These are phyloP conservation scores for Horisme vitalbata DNA, from an alignment of 2,888 invertebrate species.

Conservation along the genomic window DNA sequence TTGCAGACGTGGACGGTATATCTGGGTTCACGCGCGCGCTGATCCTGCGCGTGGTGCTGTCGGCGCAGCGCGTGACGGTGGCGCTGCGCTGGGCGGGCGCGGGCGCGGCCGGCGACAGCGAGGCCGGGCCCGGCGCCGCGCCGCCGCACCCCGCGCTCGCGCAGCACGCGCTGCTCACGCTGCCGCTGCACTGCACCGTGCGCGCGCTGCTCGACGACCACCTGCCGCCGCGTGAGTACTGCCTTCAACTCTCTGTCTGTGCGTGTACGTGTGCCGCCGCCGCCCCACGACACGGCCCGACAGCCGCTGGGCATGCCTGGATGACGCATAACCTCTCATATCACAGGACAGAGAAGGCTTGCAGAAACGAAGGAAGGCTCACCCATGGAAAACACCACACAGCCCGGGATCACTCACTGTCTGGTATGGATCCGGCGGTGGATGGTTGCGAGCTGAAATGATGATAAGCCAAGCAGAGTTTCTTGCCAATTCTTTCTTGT, in stretches of 20 bases:
- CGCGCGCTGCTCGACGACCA: slow-evolving; percentile 87
- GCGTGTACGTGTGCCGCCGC: too few relatives aligned
- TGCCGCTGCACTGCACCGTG: slow-evolving; percentile 90
- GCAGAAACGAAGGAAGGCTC: too few relatives aligned
- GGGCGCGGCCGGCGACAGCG: slow-evolving; percentile 83
- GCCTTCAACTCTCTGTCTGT: neutral
- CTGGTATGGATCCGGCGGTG: too few relatives aligned
- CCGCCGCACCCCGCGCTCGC: slow-evolving; percentile 82
- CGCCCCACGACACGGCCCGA: too few relatives aligned
- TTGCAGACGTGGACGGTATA: slow-evolving; percentile 81
- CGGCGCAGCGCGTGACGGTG: slow-evolving; percentile 92
- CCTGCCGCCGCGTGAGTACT: slow-evolving; percentile 56
- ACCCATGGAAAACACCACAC: too few relatives aligned
- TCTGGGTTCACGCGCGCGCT: slow-evolving; percentile 94
- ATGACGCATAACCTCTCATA: too few relatives aligned
- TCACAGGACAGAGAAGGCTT: too few relatives aligned
- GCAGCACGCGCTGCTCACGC: slow-evolving; percentile 87
- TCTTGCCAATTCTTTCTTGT: too few relatives aligned
- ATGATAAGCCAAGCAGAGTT: too few relatives aligned
- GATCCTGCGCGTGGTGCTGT: slow-evolving; percentile 92
- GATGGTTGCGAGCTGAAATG: too few relatives aligned
- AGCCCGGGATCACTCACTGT: too few relatives aligned
- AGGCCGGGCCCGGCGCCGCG: slow-evolving; percentile 78
- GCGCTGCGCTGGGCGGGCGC: slow-evolving; percentile 83
- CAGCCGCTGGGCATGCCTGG: too few relatives aligned